Evolutionary conservation across 2,888 invertebrate genomes (phyloP).

Genomic region (Meiosimyza decipiens): DNA sequence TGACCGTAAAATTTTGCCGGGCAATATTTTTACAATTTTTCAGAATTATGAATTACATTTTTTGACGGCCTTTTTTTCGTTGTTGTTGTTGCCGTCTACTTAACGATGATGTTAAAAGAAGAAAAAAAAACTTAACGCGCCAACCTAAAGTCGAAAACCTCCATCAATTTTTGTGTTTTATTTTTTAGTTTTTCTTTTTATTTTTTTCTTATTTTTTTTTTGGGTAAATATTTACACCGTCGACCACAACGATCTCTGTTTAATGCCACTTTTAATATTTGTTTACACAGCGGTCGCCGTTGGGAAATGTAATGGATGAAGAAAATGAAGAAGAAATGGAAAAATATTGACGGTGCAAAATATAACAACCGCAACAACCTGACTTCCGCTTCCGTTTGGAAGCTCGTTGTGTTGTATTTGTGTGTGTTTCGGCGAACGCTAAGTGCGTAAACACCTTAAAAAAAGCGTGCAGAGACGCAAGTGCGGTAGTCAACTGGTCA

Average conservation of each 20-base stretch:
- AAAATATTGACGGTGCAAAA: slow-evolving; percentile 35
- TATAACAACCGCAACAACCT: slow-evolving; percentile 45
- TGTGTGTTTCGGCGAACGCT: no score
- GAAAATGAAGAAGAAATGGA: background rate
- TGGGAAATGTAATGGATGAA: background rate
- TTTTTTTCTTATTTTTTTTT: background rate
- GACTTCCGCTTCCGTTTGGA: slow-evolving; percentile 45
- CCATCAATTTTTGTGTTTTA: background rate
- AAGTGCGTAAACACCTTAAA: no score
- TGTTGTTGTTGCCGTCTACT: slow-evolving; percentile 8
- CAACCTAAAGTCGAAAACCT: slow-evolving; percentile 1
- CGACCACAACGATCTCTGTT: slow-evolving; percentile 40
- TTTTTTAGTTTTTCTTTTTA: background rate
- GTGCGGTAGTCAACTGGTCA: no score
- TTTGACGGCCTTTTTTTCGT: background rate
- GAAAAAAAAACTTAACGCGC: background rate
- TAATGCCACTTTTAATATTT: slow-evolving; percentile 59
- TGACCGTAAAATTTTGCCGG: no score
- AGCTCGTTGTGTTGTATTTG: slow-evolving; percentile 22
- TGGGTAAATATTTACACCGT: slow-evolving; percentile 12
- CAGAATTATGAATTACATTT: no score
- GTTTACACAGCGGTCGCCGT: slow-evolving; percentile 56
- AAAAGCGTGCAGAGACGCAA: no score
- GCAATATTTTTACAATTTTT: no score
- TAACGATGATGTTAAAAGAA: slow-evolving; percentile 13